Evolutionary conservation across 2,888 invertebrate genomes (phyloP).

Genomic region (Orthonychiurus folsomi): DNA sequence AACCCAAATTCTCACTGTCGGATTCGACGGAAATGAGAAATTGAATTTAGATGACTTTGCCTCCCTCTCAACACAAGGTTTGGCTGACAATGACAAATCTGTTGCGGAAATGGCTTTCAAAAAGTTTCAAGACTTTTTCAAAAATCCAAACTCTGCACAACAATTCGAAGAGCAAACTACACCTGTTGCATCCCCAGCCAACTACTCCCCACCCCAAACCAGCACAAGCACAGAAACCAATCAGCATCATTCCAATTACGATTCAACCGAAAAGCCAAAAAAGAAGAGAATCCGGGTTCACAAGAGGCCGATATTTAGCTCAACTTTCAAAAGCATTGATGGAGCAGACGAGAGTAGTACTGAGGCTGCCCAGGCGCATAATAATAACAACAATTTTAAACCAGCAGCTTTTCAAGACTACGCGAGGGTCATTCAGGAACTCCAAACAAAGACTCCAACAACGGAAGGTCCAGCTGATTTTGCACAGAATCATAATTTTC

Average conservation of each 20-base stretch:
- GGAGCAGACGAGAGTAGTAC: not conserved
- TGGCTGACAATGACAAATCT: conserved; percentile 32
- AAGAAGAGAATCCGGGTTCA: conserved; percentile 2
- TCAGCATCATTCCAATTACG: not conserved
- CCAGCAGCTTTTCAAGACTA: conserved; percentile 2
- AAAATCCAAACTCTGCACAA: conserved; percentile 17
- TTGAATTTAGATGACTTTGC: conserved; percentile 38
- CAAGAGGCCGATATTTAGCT: conserved; percentile 6
- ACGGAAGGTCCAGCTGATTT: no score
- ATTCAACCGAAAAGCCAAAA: not conserved
- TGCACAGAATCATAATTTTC: not conserved
- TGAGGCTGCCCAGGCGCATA: not conserved
- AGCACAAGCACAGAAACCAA: not conserved
- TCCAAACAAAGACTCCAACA: not conserved
- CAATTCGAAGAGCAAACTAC: not conserved
- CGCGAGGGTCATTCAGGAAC: conserved; percentile 2
- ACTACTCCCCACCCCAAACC: not conserved
- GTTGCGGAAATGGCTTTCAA: conserved; percentile 38
- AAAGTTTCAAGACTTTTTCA: conserved; percentile 36
- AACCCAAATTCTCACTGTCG: conserved; percentile 38
- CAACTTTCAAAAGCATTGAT: not conserved
- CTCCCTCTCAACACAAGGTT: conserved; percentile 19
- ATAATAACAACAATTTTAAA: not conserved
- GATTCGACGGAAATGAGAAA: conserved; percentile 39
- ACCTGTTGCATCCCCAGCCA: not conserved